Base-by-base conservation (phyloP, 2,888 invertebrate species). In the Coelopa pilipes region DNA sequence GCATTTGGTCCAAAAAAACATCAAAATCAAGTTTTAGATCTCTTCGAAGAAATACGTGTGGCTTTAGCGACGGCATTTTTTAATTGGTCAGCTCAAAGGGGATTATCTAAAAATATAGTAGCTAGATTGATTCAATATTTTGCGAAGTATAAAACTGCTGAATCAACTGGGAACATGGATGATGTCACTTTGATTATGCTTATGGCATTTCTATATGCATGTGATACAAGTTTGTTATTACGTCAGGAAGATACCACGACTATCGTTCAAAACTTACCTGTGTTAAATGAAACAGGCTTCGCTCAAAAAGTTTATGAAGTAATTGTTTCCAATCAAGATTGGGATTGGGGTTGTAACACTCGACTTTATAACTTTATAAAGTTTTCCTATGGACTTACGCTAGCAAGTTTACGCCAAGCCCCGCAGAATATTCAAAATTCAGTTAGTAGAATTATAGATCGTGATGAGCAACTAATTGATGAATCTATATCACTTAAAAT, bases 1-100 rank as follows among this genome's bases (percentile, higher is more conserved):
- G 98, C 97, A 0, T 88, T 98, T 49, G 98, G 98, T 7, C 94
- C 95, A 15, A 92, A 94, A 10, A 91, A 92, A 78, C 97, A 98
- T 87, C 91, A 95, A 80, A 92, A 93, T 72, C 93, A 94, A 86
- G 92, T 96, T 0, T 88, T 92, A 68, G 92, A 92, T 81, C 88
- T 95, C 60, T 95, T 94, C 81, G 91, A 93, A 76, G 93, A 93
- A 74, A 94, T 94, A 59, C 91, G 93, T 83, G 90, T 83, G 50
- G 83, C 85, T 21, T 84, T 95, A 68, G 93, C 94, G 1, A 94
- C 94, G 82, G 91, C 93, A 73, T 87, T 96, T 10, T 95, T 93
- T 84, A 90, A 93, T 80, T 93, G 93, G 92, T 90, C 94, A 0
- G 92, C 93, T 1, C 95, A 96, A 84, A 90, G 89, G 79, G 93